Conservation (phyloP, 2,888 invertebrate genomes). For the Auanema freiburgensis region DNA sequence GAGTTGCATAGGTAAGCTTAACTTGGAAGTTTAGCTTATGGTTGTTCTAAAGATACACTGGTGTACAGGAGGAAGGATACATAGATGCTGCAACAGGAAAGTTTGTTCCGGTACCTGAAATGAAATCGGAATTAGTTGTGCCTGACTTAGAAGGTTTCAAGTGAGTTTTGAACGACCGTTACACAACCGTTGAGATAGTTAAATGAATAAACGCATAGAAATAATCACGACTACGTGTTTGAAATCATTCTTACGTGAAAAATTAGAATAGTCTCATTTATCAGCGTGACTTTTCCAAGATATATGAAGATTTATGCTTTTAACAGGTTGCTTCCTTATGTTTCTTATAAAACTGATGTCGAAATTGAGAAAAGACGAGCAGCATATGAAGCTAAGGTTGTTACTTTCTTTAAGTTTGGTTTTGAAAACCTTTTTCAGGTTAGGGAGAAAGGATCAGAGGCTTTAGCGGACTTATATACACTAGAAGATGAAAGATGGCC, state of each 20-base stretch:
- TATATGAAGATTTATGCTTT: too few species aligned
- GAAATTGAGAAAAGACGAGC: conserved; percentile 55
- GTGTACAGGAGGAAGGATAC: conserved; percentile 53
- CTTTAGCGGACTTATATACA: conserved; percentile 52
- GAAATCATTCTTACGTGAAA: too few species aligned
- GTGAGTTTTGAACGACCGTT: conserved; percentile 67
- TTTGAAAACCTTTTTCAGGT: conserved; percentile 22
- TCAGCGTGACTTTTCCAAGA: too few species aligned
- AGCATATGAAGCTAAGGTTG: conserved; percentile 48
- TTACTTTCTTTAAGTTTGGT: not conserved
- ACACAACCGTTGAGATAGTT: too few species aligned
- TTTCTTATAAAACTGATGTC: conserved; percentile 76
- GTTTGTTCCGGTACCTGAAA: conserved; percentile 76
- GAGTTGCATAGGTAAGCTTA: conserved; percentile 41
- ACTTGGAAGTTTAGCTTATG: not conserved
- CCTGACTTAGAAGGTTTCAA: conserved; percentile 82
- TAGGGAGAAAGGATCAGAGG: conserved; percentile 51
- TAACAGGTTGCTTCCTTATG: conserved; percentile 87
- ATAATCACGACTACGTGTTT: too few species aligned
- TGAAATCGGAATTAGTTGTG: conserved; percentile 87
- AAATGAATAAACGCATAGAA: too few species aligned
- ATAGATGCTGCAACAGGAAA: conserved; percentile 51
- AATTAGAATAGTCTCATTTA: too few species aligned
- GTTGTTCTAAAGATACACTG: conserved; percentile 46
- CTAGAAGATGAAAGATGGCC: conserved; percentile 60